Evolutionary conservation across 2,888 invertebrate genomes (phyloP), one percentile per base, ranked within the genome.

Genomic region (Rhingia campestris): DNA sequence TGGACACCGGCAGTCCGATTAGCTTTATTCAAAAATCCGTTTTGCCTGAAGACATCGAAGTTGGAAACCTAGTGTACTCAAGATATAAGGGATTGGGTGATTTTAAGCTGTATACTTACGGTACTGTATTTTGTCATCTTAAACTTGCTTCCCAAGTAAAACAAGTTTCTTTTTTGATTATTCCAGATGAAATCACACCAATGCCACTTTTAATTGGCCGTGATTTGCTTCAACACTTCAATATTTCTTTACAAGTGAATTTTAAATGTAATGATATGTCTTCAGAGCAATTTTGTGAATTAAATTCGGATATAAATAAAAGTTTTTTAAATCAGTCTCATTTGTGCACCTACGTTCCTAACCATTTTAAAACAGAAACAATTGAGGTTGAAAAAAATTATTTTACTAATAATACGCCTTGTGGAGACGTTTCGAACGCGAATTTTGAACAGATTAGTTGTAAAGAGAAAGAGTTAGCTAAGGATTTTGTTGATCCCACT

Each of bases 151-250:
- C 6, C 41, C 39, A 39, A 41, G 30, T 58, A n/a, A 58, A 66
- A 53, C n/a, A 12, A 47, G 32, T 69, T 56, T 56, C 32, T 1
- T 6, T 67, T 54, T 0, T 64, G 39, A 32, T 67, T 32, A 41
- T 67, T 53, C 12, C 54, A 67, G 66, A 67, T 35, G 32, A 32
- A n/a, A 7, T 45, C 6, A 67, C n/a, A 12, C 53, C 66, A 9
- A 32, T 43, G 12, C 41, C 22, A 4, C 37, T 64, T 4, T 9
- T 67, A 9, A n/a, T 30, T 51, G 64, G 51, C 3, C 51, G 64
- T 4, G 64, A 64, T 41, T 1, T 37, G 10, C 32, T 64, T 33
- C 9, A 35, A 7, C 4, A 30, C 33, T 35, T 63, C 14, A 45
- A 45, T n/a, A 37, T 35, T 9, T 12, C 5, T 14, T 10, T 47